Evolutionary conservation across 1,140 invertebrate genomes (phyloP), one percentile per base, ranked within the genome.

Genomic region (Drosophila setifemur): DNA sequence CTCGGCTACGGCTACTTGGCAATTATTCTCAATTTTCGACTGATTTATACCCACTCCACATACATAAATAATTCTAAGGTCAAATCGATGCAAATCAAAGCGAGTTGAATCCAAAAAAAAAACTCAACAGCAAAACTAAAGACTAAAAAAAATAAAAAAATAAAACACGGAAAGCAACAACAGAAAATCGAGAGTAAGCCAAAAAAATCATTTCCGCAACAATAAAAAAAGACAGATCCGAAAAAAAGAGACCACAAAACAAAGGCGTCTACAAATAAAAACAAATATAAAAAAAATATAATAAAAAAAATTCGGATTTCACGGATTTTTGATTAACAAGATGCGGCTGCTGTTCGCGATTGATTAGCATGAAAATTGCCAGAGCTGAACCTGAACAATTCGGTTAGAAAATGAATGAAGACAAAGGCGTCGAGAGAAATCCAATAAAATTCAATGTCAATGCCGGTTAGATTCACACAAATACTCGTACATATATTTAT

Each of bases 171-270:
- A 49, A 26, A 35, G 7, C 18, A 6, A 45, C n/a, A 19, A 3
- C 11, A 48, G 39, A 63, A 44, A 40, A 55, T 33, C 25, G 37
- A 49, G 68, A 55, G 60, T 67, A 52, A 67, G 66, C 21, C 45
- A 45, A 23, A 19, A 42, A 67, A 53, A 70, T 70, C 58, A 61
- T 71, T 83, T 83, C 78, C 78, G 78, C 64, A 74, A 67, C 57
- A 52, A 83, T 82, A 77, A 79, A 79, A 61, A 11, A 18, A 19
- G 25, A 45, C n/a, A 16, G 12, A 52, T 6, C 11, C n/a, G 2
- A 19, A 55, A 26, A 29, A 19, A 43, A 47, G 9, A 23, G 21
- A 23, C 29, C n/a, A 2, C 1, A 21, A 64, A 47, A 63, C 57
- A 57, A 61, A 61, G 57, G 19, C 35, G 26, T 61, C 35, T 42